These are phyloP conservation scores for Muschampia plurimacula DNA, from an alignment of 2,888 invertebrate genomes.

Conservation along the genomic window DNA sequence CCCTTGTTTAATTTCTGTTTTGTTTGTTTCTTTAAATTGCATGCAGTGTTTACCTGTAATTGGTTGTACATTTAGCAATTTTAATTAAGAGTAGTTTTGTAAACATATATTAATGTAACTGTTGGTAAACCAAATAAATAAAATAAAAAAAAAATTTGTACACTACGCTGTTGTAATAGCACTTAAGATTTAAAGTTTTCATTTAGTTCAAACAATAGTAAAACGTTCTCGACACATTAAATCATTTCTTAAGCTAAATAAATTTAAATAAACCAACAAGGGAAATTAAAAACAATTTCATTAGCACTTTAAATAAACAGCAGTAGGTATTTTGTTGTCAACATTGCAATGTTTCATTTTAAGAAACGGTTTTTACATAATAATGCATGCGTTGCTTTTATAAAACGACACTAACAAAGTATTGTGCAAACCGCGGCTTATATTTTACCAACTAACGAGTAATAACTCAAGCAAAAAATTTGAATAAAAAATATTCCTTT, in stretches of 20 bases:
- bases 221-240: too few species aligned
- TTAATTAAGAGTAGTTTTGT: too few species aligned
- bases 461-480: constrained; percentile 27
- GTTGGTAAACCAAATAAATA: too few species aligned
- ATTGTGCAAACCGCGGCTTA: background rate
- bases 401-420: background rate
- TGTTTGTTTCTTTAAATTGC: too few species aligned
- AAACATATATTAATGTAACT: too few species aligned
- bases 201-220: too few species aligned
- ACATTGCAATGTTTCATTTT: background rate
- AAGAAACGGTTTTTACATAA: background rate
- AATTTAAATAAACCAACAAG: background rate
- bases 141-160: too few species aligned
- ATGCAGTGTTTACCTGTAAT: too few species aligned
- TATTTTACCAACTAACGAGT: constrained; percentile 12
- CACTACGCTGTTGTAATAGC: too few species aligned
- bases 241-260: background rate
- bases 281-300: background rate
- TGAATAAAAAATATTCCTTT: constrained; percentile 43
- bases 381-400: background rate
- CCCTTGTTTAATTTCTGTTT: too few species aligned
- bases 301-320: background rate
- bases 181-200: too few species aligned
- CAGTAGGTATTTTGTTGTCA: constrained; percentile 5
- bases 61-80: too few species aligned